Base-by-base conservation (phyloP, 1,140 invertebrate species). In the Limonius californicus region DNA sequence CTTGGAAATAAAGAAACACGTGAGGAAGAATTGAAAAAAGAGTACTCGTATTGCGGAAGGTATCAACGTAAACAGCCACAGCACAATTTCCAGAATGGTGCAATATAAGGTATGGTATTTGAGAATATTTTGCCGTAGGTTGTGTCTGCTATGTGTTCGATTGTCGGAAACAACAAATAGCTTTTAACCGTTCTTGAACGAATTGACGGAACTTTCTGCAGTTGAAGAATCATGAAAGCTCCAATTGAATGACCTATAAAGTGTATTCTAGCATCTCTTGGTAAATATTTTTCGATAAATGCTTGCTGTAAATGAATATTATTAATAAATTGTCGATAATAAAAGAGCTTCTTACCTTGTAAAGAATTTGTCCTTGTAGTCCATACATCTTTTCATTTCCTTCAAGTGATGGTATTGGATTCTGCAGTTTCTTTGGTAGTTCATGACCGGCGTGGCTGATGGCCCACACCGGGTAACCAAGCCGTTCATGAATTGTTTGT, bases 191-290 rank as follows among this genome's bases (percentile, higher is more conserved):
- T 70, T 65, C 75, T 78, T 11, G 74, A 62, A 12, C 75, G 76
- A 21, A 87, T 77, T 18, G 75, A 66, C 20, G 77, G 65, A 43
- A 85, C 71, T 66, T 89, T 83, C 3, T 95, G 68, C 15, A 93
- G 69, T 66, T 94, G 85, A n/a, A 92, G 72, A 61, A 84, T 82
- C 63, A 94, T 87, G 82, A 91, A 91, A 62, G 84, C 81, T 0
- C 92, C 92, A 70, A 94, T 89, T 0, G 92, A 95, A 80, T 95
- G 92, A 1, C 89, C 91, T 65, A 95, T 81, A 0, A 94, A 68
- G 75, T 91, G 84, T 2, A 95, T 71, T 68, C 81, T 83, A 0
- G 83, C 80, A 75, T 87, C 78, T 39, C 78, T 67, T 4, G 91
- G 89, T 56, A 92, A 78, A 69, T 86, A 87, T 60, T 86, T 81